Conservation (phyloP, 2,797 vertebrate genomes). For the Pogoniulus pusillus region DNA sequence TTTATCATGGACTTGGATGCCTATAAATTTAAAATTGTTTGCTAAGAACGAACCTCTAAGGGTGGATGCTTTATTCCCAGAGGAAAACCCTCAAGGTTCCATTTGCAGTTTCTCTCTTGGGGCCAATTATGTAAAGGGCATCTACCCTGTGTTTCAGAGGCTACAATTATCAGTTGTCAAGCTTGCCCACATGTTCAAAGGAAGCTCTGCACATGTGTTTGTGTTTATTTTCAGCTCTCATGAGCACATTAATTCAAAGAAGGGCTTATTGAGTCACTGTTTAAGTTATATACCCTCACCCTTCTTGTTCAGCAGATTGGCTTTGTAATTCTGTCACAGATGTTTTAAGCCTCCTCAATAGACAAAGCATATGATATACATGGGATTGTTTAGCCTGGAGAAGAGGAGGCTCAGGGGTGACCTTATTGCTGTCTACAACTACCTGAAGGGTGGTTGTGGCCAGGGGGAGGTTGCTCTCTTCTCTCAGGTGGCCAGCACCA, state of each 20-base stretch:
- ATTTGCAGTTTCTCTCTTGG: constrained; percentile 13
- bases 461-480: too few relatives aligned
- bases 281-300: neutral
- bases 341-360: neutral
- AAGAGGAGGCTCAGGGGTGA: too few relatives aligned
- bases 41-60: neutral
- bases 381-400: too few relatives aligned
- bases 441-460: too few relatives aligned
- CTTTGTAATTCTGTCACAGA: neutral
- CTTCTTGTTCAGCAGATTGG: neutral
- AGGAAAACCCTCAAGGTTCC: constrained; percentile 2
- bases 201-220: constrained; percentile 19
- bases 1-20: neutral
- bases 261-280: neutral
- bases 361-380: neutral
- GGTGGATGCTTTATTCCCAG: neutral
- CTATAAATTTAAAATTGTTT: neutral
- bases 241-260: constrained; percentile 23
- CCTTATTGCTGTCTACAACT: too few relatives aligned
- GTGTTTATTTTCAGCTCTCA: constrained; percentile 19
- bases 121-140: constrained; percentile 57
- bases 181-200: constrained; percentile 9
- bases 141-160: constrained; percentile 21
- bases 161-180: neutral
- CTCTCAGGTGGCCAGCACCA: too few relatives aligned